A percentile compares a stretch with the other conserved stretches of the same genome.
These are phyloP conservation scores for Drosophila pseudoananassae DNA, from an alignment of 1,140 invertebrate species.

Conservation along the genomic window DNA sequence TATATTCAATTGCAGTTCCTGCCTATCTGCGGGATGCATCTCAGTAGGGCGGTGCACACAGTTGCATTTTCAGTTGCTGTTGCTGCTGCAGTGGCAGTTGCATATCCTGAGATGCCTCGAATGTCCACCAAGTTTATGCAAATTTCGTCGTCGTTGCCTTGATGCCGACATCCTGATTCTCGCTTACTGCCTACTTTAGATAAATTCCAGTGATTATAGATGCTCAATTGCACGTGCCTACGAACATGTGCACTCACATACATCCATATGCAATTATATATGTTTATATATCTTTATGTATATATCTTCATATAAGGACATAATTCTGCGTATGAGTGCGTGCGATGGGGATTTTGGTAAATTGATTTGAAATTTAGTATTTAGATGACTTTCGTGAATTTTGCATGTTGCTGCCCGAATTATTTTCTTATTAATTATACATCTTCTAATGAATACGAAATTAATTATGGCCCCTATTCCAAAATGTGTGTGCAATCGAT, in stretches of 20 bases:
- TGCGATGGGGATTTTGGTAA: slow-evolving; percentile 33
- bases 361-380: slow-evolving; percentile 54
- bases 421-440: slow-evolving; percentile 78
- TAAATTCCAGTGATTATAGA: slow-evolving; percentile 79
- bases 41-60: slow-evolving; percentile 17
- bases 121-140: slow-evolving; percentile 72
- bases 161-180: slow-evolving; percentile 46
- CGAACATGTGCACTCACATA: neutral
- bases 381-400: slow-evolving; percentile 48
- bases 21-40: slow-evolving; percentile 70
- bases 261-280: neutral
- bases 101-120: slow-evolving; percentile 42
- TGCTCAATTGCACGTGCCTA: slow-evolving; percentile 74
- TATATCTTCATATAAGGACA: neutral
- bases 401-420: slow-evolving; percentile 52
- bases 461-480: slow-evolving; percentile 66
- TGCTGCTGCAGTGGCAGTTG: slow-evolving; percentile 16
- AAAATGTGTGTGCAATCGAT: slow-evolving; percentile 50
- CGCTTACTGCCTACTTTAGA: slow-evolving; percentile 64
- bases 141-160: slow-evolving; percentile 43
- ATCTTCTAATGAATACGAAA: slow-evolving; percentile 75
- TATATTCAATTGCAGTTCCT: slow-evolving; percentile 80
- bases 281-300: neutral
- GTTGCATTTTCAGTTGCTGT: slow-evolving; percentile 6
- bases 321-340: neutral